Conservation (phyloP, 2,888 invertebrate genomes). For the Dicyrtomina minuta region DNA sequence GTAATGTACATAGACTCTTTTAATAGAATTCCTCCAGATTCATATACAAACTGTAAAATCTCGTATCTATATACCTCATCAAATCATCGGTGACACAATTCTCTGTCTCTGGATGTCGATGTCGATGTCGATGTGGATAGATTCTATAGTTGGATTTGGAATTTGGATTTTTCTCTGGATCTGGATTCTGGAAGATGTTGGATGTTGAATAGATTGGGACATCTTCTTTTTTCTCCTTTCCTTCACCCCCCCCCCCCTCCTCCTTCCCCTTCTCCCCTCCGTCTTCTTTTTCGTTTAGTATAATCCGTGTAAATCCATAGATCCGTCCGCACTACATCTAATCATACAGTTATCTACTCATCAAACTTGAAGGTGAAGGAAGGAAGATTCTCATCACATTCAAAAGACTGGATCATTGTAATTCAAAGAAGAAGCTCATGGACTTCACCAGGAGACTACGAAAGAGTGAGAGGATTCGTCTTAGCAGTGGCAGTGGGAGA, state of each 20-base stretch:
- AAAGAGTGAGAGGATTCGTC: conserved; percentile 6
- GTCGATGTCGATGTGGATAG: no score
- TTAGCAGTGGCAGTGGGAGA: no score
- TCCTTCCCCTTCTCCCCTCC: not conserved
- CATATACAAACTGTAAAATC: conserved; percentile 11
- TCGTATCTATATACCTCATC: conserved; percentile 1
- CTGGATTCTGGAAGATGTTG: no score
- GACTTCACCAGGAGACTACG: not conserved
- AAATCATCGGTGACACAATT: conserved; percentile 14
- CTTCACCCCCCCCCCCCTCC: not conserved
- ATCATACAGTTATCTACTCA: not conserved
- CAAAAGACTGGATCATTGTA: conserved; percentile 15
- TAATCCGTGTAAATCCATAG: not conserved
- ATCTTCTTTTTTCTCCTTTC: not conserved
- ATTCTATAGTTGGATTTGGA: no score
- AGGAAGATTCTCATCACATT: conserved; percentile 14
- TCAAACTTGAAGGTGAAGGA: not conserved
- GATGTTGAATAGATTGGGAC: not conserved
- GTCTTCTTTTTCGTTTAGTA: not conserved
- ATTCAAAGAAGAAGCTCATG: conserved; percentile 14
- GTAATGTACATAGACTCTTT: not conserved
- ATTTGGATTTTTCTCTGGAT: no score
- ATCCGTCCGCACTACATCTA: not conserved
- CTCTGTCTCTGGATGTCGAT: no score
- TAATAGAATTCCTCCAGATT: not conserved